These are phyloP conservation scores for Amorpha juglandis DNA, from an alignment of 2,888 invertebrate species.

Conservation along the genomic window DNA sequence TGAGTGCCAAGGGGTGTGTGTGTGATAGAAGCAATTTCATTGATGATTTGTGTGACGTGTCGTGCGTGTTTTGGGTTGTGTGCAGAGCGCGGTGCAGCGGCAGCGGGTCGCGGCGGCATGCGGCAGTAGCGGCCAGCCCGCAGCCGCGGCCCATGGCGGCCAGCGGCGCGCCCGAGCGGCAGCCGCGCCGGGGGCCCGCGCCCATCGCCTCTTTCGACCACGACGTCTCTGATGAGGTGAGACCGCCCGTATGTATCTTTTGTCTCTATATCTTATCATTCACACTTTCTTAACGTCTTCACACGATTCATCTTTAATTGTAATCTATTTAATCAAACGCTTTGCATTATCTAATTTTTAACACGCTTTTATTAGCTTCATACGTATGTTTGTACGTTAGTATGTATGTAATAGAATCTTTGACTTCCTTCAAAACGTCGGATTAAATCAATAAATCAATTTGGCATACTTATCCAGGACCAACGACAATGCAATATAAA, in stretches of 20 bases:
- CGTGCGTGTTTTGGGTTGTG: not conserved
- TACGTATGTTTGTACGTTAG: no score
- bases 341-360: not conserved
- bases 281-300: slow-evolving; percentile 31
- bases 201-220: slow-evolving; percentile 96
- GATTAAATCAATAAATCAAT: no score
- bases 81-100: not conserved
- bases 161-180: slow-evolving; percentile 69
- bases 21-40: no score
- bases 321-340: not conserved
- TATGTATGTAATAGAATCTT: no score
- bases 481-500: no score
- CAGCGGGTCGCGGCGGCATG: slow-evolving; percentile 32
- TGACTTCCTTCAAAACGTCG: no score
- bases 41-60: no score
- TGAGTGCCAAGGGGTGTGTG: no score
- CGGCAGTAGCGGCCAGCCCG: slow-evolving; percentile 39
- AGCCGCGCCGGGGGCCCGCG: slow-evolving; percentile 95
- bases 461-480: no score
- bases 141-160: slow-evolving; percentile 51
- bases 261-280: slow-evolving; percentile 53
- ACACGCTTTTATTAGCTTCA: no score
- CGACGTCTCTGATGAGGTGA: slow-evolving; percentile 92
- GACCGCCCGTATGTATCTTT: slow-evolving; percentile 82
- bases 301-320: not conserved